Conservation (phyloP, 2,888 invertebrate genomes). For the Druceiella hillmani region DNA sequence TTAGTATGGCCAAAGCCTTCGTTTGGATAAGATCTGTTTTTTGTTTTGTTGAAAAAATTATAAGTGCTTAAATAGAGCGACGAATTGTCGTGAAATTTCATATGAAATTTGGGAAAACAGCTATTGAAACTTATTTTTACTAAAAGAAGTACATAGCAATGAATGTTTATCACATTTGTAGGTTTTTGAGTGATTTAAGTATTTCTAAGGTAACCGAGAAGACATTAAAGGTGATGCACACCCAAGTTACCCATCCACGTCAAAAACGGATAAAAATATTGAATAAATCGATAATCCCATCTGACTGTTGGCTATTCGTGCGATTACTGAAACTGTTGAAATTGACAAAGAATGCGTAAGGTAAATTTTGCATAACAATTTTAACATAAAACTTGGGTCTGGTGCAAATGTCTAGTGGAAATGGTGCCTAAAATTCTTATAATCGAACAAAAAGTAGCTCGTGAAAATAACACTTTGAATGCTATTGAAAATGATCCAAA, state of each 20-base stretch:
- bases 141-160: no score
- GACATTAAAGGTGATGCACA: neutral
- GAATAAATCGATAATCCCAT: neutral
- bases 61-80: neutral
- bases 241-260: neutral
- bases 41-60: no score
- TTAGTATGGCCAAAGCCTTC: neutral
- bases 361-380: neutral
- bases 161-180: neutral
- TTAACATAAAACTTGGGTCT: neutral
- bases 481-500: neutral
- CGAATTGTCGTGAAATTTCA: conserved; percentile 1
- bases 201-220: neutral
- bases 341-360: conserved; percentile 1
- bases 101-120: neutral
- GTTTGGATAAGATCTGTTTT: neutral
- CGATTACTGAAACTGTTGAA: neutral
- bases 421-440: neutral
- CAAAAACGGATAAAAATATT: neutral
- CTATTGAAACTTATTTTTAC: neutral
- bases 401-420: neutral
- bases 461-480: neutral
- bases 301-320: neutral
- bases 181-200: neutral
- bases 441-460: neutral